A percentile compares a stretch with the other conserved stretches of the same genome.
phyloP scores from a whole-genome alignment of 2,797 vertebrate species.

The Arrhamphus sclerolepis region DNA sequence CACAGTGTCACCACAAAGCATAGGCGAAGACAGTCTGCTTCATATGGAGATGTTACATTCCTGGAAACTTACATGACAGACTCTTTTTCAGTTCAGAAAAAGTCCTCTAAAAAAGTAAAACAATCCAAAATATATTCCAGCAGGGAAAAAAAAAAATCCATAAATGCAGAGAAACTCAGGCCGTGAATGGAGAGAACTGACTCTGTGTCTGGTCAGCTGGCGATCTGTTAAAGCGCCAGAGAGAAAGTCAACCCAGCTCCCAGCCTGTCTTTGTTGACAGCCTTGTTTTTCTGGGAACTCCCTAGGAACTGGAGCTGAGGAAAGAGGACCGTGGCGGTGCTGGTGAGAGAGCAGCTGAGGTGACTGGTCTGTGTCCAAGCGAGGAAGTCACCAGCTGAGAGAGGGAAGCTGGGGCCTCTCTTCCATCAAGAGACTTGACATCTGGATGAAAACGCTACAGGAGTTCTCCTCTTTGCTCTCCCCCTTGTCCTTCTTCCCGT shows the following conservation, averaged over 20 bases:
- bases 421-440: constrained; percentile 40
- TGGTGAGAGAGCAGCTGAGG: constrained; percentile 50
- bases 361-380: constrained; percentile 57
- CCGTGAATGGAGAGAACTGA: constrained; percentile 40
- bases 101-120: constrained; percentile 20
- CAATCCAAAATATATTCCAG: constrained; percentile 48
- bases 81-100: constrained; percentile 33
- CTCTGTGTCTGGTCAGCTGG: constrained; percentile 57
- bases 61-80: constrained; percentile 25
- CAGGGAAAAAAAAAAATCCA: constrained; percentile 10
- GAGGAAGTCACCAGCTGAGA: constrained; percentile 51
- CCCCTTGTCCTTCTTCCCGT: constrained; percentile 44
- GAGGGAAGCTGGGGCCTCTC: constrained; percentile 45
- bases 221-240: constrained; percentile 65
- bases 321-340: constrained; percentile 46
- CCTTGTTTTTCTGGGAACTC: constrained; percentile 76
- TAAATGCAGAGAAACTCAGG: constrained; percentile 35
- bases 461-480: constrained; percentile 11
- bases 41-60: constrained; percentile 51
- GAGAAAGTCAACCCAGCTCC: constrained; percentile 39
- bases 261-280: constrained; percentile 66
- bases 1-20: constrained; percentile 55
- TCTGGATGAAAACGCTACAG: constrained; percentile 39
- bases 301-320: constrained; percentile 63
- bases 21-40: constrained; percentile 37